A percentile compares a stretch with the other conserved stretches of the same genome.
phyloP scores from a whole-genome alignment of 2,888 invertebrate genomes.

The Byasa hedistus region DNA sequence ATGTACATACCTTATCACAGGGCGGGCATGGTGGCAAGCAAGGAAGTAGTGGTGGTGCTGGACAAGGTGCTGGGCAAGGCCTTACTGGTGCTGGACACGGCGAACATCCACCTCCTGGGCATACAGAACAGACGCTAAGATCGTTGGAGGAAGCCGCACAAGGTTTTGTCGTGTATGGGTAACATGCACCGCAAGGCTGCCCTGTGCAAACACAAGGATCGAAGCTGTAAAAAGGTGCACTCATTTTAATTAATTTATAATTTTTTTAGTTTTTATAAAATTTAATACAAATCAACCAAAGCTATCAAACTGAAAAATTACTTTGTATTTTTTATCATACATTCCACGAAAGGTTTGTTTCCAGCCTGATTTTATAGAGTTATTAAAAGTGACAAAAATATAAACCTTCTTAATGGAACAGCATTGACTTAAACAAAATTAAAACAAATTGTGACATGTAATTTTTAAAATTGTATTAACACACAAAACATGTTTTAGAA shows the following conservation, averaged over 20 bases:
- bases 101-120: conserved; percentile 72
- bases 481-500: conserved; percentile 19
- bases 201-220: conserved; percentile 69
- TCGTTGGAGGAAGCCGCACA: conserved; percentile 61
- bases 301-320: conserved; percentile 8
- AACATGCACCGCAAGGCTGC: conserved; percentile 66
- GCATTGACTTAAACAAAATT: conserved; percentile 25
- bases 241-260: conserved; percentile 52
- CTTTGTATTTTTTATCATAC: not conserved
- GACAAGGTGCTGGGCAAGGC: conserved; percentile 62
- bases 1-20: conserved; percentile 58
- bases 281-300: conserved; percentile 22
- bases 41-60: conserved; percentile 57
- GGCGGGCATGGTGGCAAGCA: conserved; percentile 66
- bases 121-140: conserved; percentile 60
- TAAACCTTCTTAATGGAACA: not conserved
- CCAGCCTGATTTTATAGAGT: not conserved
- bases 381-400: not conserved
- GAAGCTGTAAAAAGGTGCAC: conserved; percentile 71
- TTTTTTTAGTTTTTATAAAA: conserved; percentile 38
- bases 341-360: not conserved
- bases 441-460: conserved; percentile 12
- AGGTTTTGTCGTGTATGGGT: conserved; percentile 66
- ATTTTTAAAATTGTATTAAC: conserved; percentile 24
- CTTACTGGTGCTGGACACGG: conserved; percentile 71